A percentile compares a stretch with the other conserved stretches of the same genome.
Conservation (phyloP, 2,113 vertebrate genomes). For the Tor tambroides region DNA sequence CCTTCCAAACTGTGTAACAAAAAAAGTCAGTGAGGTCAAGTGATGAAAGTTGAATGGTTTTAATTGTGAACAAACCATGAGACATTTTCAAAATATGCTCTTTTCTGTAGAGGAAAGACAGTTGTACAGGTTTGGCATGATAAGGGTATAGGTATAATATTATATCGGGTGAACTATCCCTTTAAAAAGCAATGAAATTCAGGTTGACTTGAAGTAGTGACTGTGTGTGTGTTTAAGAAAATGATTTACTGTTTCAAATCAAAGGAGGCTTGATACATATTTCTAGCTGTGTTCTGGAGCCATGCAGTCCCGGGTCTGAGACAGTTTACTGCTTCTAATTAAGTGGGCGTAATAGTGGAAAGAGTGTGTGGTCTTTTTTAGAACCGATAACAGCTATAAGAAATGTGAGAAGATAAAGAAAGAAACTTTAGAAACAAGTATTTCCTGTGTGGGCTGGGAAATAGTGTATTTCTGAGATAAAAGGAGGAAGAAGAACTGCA, state of each 20-base stretch:
- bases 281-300: constrained; percentile 18
- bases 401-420: constrained; percentile 9
- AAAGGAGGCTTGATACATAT: constrained; percentile 27
- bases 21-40: no score
- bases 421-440: background rate
- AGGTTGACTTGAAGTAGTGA: background rate
- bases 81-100: background rate
- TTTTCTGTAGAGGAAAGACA: background rate
- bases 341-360: background rate
- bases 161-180: background rate
- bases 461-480: constrained; percentile 15
- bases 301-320: constrained; percentile 10
- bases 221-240: background rate
- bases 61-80: background rate
- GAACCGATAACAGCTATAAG: background rate
- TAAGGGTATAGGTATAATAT: background rate
- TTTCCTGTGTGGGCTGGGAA: constrained; percentile 37
- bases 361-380: constrained; percentile 18
- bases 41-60: no score
- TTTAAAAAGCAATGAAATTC: constrained; percentile 35
- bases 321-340: constrained; percentile 45
- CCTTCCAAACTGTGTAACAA: background rate
- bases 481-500: constrained; percentile 12
- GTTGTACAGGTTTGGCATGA: background rate
- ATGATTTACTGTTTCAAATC: constrained; percentile 4